phyloP scores from a whole-genome alignment of 2,113 vertebrate genomes.

The Callopanchax toddi region DNA sequence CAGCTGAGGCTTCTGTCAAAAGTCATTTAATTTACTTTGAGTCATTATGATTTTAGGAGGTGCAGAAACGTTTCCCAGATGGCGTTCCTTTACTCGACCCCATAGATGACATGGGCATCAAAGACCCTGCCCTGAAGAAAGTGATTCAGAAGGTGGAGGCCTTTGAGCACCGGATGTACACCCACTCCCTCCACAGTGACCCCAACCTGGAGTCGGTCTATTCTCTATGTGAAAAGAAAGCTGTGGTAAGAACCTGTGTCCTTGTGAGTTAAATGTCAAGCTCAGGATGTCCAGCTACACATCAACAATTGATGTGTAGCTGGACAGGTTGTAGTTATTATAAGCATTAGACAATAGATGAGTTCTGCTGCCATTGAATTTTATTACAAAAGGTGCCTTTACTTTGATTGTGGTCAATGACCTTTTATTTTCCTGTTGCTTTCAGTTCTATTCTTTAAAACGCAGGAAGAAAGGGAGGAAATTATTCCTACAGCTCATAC shows the following conservation, averaged over 20 bases:
- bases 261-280: slow-evolving; percentile 2
- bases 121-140: slow-evolving; percentile 93
- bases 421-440: slow-evolving; percentile 30
- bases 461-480: slow-evolving; percentile 34
- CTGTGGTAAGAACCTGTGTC: slow-evolving; percentile 82
- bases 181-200: slow-evolving; percentile 94
- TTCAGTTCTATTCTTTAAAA: slow-evolving; percentile 25
- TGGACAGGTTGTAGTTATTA: too few relatives aligned
- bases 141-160: slow-evolving; percentile 97
- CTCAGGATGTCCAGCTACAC: slow-evolving; percentile 6
- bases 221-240: slow-evolving; percentile 95
- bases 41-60: slow-evolving; percentile 81
- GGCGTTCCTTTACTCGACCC: slow-evolving; percentile 93
- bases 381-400: too few relatives aligned
- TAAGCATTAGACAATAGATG: background rate
- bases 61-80: slow-evolving; percentile 95
- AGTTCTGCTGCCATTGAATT: too few relatives aligned
- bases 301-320: too few relatives aligned
- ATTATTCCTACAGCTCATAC: background rate
- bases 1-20: background rate
- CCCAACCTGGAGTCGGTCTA: slow-evolving; percentile 89
- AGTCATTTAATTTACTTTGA: background rate
- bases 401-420: background rate
- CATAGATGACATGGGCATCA: slow-evolving; percentile 97
- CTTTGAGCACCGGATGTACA: slow-evolving; percentile 98